Evolutionary conservation across 2,797 vertebrate genomes (phyloP).

Genomic region (Halcyon badia): DNA sequence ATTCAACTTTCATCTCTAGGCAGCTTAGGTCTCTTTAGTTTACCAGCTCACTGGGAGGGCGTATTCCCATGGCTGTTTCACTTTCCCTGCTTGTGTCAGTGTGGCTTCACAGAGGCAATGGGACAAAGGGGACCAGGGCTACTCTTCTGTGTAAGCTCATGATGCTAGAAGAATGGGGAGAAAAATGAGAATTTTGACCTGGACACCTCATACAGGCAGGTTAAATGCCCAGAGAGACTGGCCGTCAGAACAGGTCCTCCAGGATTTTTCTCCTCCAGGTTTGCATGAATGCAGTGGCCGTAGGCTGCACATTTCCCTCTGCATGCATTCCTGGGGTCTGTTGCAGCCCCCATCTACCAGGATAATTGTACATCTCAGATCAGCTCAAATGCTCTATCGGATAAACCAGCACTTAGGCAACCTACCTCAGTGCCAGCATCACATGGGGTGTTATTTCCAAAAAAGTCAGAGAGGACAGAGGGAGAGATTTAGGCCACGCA

Average conservation of each 20-base stretch:
- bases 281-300: neutral
- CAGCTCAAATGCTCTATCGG: neutral
- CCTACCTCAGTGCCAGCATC: neutral
- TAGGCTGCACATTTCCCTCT: neutral
- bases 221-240: neutral
- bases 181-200: neutral
- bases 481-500: neutral
- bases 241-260: neutral
- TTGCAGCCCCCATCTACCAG: neutral
- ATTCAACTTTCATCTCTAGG: neutral
- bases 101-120: fast-evolving
- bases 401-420: neutral
- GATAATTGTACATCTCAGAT: neutral
- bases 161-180: neutral
- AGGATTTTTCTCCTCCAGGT: neutral
- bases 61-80: neutral
- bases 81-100: fast-evolving
- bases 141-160: neutral
- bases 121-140: fast-evolving
- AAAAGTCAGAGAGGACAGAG: neutral
- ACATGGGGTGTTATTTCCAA: neutral
- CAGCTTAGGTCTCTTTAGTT: neutral
- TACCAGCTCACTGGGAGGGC: neutral
- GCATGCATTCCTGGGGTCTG: neutral
- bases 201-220: fast-evolving